phyloP scores from a whole-genome alignment of 2,113 vertebrate species.

The Myotis brandtii region DNA sequence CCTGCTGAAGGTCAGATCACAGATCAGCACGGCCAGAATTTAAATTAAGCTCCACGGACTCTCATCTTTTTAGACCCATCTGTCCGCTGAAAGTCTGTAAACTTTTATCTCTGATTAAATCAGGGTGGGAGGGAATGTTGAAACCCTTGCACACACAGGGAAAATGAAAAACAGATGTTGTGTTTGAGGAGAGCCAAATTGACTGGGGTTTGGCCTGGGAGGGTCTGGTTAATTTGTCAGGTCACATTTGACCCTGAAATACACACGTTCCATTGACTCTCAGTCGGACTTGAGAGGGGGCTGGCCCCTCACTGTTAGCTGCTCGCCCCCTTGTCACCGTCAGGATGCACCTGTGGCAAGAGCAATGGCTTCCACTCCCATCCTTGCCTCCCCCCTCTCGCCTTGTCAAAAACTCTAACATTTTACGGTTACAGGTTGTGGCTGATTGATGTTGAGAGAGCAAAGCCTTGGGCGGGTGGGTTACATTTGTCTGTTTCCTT shows the following conservation, averaged over 20 bases:
- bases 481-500: background rate
- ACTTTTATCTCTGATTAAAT: background rate
- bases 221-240: background rate
- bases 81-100: background rate
- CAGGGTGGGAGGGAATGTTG: background rate
- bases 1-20: background rate
- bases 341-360: background rate
- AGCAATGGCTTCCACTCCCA: fast-evolving
- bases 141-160: background rate
- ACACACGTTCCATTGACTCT: background rate
- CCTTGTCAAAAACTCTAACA: background rate
- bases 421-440: background rate
- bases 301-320: background rate
- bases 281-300: background rate
- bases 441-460: background rate
- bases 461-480: background rate
- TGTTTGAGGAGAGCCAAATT: background rate
- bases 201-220: background rate
- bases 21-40: fast-evolving
- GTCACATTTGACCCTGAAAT: background rate
- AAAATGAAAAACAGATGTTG: background rate
- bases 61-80: fast-evolving
- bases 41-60: background rate
- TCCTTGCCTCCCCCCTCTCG: background rate
- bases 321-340: fast-evolving